Base-by-base conservation (phyloP, 2,113 vertebrate species). In the Pantherophis guttatus region DNA sequence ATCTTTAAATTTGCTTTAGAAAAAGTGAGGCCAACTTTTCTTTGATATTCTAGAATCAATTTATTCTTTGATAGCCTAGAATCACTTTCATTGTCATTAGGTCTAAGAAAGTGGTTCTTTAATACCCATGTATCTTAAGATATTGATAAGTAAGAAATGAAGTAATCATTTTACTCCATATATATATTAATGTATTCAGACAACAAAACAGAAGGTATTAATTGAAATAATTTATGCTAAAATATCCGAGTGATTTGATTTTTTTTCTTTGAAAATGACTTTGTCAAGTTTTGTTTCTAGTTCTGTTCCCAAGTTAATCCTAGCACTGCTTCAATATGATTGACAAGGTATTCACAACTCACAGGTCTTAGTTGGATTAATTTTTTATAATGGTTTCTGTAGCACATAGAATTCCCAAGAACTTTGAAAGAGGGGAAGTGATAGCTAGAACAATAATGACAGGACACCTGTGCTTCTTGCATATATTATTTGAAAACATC, bases 331-430 rank as follows among this genome's bases (percentile, higher is more conserved):
- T 94, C 94, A 95, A 93, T 94, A 93, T 65, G 95, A 96, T 90
- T 96, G 96, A 96, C 93, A 95, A 94, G 95, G 94, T 95, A 94
- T 91, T 86, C 95, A 91, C 90, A 93, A 92, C 91, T 96, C 94
- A 90, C 94, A 91, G 95, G 52, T 85, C 75, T 93, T 21, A 24
- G 93, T 95, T 96, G 93, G 93, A 95, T 95, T 94, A 75, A 50
- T 94, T 96, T 96, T 97, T 87, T 88, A 70, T 70, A 1, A 90
- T 96, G 53, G 93, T 96, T 96, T 97, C 94, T 94, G 94, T 96
- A 96, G 96, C 92, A 96, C 96, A 93, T 94, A 93, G 93, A 91
- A 94, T 94, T 94, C 62, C 90, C 86, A 54, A 92, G 29, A 87
- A 58, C 65, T 59, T 95, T 50, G 29, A 88, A 88, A 91, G 58